phyloP scores from a whole-genome alignment of 2,888 invertebrate genomes.

The Apeira syringaria region DNA sequence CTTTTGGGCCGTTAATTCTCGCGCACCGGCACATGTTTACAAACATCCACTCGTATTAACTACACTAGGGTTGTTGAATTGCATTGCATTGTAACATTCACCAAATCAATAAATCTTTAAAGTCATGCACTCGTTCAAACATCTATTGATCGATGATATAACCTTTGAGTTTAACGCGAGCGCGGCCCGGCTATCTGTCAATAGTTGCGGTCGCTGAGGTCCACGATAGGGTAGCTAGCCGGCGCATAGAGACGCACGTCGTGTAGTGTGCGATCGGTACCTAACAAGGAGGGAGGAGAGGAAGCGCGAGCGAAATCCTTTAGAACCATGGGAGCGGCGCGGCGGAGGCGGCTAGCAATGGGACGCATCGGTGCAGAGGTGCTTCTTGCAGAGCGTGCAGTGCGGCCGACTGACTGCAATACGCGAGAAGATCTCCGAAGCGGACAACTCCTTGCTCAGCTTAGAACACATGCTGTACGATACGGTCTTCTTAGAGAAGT shows the following conservation, averaged over 20 bases:
- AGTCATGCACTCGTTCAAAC: constrained; percentile 3
- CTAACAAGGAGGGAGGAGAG: neutral
- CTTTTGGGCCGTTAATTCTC: neutral
- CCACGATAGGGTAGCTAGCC: no score
- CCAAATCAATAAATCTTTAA: constrained; percentile 16
- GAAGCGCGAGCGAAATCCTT: neutral
- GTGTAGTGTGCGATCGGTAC: neutral
- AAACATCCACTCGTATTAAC: constrained; percentile 21
- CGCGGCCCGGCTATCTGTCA: no score
- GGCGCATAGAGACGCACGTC: neutral
- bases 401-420: constrained; percentile 68
- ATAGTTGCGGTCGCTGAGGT: no score
- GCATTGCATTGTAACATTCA: constrained; percentile 21
- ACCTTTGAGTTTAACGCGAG: neutral
- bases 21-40: constrained; percentile 20
- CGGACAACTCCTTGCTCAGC: constrained; percentile 71
- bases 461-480: constrained; percentile 75
- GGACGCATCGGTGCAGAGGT: constrained; percentile 66
- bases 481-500: constrained; percentile 74
- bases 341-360: constrained; percentile 49
- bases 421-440: constrained; percentile 74
- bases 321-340: no score
- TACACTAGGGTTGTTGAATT: constrained; percentile 13
- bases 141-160: constrained; percentile 2
- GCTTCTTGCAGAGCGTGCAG: constrained; percentile 71